These are phyloP conservation scores for Syritta pipiens DNA, from an alignment of 2,888 invertebrate species.

Conservation along the genomic window DNA sequence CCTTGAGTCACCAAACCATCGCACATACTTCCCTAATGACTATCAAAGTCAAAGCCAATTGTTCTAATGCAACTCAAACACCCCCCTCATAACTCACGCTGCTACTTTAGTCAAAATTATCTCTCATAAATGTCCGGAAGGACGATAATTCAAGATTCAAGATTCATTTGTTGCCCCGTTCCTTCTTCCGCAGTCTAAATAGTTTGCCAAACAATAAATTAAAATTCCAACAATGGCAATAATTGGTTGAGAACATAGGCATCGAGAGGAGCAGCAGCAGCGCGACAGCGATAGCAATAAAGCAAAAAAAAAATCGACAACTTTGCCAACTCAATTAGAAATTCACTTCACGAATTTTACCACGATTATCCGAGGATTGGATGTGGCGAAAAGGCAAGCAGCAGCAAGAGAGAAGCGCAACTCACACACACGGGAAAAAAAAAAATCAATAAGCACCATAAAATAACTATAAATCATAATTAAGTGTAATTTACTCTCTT, in stretches of 20 bases:
- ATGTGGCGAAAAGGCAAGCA: slow-evolving; percentile 3
- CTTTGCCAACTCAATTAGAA: slow-evolving; percentile 55
- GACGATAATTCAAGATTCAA: slow-evolving; percentile 35
- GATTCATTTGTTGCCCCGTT: too few species aligned
- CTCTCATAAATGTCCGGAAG: slow-evolving; percentile 47
- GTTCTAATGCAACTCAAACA: slow-evolving; percentile 27
- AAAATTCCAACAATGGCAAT: slow-evolving; percentile 47
- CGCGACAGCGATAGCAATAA: background rate
- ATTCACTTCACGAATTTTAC: slow-evolving; percentile 61
- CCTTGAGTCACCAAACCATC: too few species aligned
- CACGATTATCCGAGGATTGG: slow-evolving; percentile 45
- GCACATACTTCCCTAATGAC: too few species aligned
- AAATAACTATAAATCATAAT: slow-evolving; percentile 67
- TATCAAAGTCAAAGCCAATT: slow-evolving; percentile 27
- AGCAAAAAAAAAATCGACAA: background rate
- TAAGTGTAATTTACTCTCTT: slow-evolving; percentile 64
- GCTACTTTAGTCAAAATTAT: slow-evolving; percentile 37
- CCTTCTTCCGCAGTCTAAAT: slow-evolving; percentile 17
- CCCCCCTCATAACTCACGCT: slow-evolving; percentile 32
- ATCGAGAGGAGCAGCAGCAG: too few species aligned
- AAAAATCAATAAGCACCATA: slow-evolving; percentile 61
- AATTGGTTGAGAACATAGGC: slow-evolving; percentile 45
- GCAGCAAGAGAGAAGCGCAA: background rate
- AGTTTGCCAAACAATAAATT: slow-evolving; percentile 46
- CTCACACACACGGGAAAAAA: slow-evolving; percentile 22